phyloP scores from a whole-genome alignment of 2,888 invertebrate genomes.

The Agapostemon virescens region DNA sequence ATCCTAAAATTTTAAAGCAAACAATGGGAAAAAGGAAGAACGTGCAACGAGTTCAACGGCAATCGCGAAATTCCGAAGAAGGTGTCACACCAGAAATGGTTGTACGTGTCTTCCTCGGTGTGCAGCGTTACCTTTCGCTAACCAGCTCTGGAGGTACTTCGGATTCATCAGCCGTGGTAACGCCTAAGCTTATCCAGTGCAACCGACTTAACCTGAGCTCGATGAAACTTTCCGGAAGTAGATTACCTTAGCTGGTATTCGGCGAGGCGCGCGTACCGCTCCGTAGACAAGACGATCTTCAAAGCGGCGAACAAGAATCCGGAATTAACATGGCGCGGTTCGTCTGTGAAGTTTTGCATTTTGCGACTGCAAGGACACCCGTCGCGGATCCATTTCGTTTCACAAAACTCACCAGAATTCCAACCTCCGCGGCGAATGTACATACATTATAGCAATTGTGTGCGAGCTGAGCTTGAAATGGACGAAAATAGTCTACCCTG shows the following conservation, averaged over 20 bases:
- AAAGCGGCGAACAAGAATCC: slow-evolving; percentile 47
- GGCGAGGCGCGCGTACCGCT: slow-evolving; percentile 19
- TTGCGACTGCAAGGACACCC: background rate
- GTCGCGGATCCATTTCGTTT: slow-evolving; percentile 1
- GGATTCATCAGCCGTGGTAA: slow-evolving; percentile 63
- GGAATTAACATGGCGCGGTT: slow-evolving; percentile 55
- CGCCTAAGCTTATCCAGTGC: slow-evolving; percentile 53
- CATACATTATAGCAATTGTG: background rate
- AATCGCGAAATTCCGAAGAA: background rate
- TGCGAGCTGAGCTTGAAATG: background rate
- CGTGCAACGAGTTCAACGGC: background rate
- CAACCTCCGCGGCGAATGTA: background rate
- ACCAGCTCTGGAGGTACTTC: slow-evolving; percentile 45
- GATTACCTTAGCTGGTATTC: slow-evolving; percentile 52
- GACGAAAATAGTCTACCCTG: background rate
- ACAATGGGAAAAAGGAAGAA: background rate
- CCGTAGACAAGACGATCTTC: slow-evolving; percentile 44
- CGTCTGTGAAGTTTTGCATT: slow-evolving; percentile 47
- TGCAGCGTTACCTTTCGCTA: slow-evolving; percentile 41
- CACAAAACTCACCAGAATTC: background rate
- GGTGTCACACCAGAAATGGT: background rate
- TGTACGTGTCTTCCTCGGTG: background rate
- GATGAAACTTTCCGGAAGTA: slow-evolving; percentile 61
- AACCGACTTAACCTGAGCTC: slow-evolving; percentile 61
- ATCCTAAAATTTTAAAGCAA: too few relatives aligned